A percentile compares a stretch with the other conserved stretches of the same genome.
Conservation (phyloP, 2,888 invertebrate genomes). For the Microctonus hyperodae region DNA sequence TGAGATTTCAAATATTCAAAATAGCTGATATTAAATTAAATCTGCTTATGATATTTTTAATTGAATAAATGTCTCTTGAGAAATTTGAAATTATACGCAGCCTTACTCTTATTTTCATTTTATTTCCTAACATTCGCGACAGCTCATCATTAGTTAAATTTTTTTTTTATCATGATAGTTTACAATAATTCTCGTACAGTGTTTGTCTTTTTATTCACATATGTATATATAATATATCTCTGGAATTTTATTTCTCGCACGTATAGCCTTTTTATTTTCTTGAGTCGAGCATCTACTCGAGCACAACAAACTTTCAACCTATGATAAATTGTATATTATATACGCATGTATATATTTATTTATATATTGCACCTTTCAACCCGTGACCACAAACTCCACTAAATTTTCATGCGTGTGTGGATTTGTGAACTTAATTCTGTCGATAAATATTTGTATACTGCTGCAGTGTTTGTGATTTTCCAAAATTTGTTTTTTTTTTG, state of each 20-base stretch:
- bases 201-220: background rate
- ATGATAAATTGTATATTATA: background rate
- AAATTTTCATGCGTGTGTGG: background rate
- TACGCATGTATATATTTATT: background rate
- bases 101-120: background rate
- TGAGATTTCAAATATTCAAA: background rate
- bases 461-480: background rate
- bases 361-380: background rate
- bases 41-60: background rate
- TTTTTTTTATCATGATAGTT: background rate
- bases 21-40: background rate
- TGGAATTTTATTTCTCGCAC: background rate
- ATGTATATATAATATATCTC: background rate
- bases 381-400: background rate
- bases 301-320: background rate
- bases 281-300: background rate
- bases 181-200: background rate
- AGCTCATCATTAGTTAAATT: background rate
- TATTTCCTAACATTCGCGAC: background rate
- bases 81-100: background rate
- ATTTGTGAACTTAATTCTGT: background rate
- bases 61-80: background rate
- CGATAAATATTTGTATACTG: conserved; percentile 7
- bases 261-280: background rate
- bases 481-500: too few relatives aligned